These are phyloP conservation scores for Pithecia hirsuta DNA, from an alignment of 2,797 vertebrate species.

Conservation along the genomic window DNA sequence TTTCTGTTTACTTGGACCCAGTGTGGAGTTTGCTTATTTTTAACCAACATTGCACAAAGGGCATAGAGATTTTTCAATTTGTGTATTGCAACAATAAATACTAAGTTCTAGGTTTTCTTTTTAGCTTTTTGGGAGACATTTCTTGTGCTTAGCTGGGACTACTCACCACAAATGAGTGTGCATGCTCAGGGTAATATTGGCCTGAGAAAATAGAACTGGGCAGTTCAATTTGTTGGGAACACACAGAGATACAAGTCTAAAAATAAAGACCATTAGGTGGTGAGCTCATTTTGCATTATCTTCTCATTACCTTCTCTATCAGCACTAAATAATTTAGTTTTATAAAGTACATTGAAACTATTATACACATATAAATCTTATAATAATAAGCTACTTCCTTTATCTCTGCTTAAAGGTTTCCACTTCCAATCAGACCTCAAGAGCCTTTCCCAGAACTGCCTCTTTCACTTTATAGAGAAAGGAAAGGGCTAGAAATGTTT, in stretches of 20 bases:
- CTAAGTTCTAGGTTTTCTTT: background rate
- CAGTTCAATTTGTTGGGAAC: fast-evolving
- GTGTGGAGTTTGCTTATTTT: background rate
- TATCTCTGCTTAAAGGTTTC: background rate
- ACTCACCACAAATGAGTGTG: background rate
- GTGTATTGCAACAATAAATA: background rate
- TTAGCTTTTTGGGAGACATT: background rate
- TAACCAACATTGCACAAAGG: background rate
- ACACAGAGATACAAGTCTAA: background rate
- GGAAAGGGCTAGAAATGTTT: background rate
- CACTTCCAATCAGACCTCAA: background rate
- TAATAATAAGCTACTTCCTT: background rate
- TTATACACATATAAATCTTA: background rate
- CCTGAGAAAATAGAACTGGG: background rate
- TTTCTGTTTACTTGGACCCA: background rate
- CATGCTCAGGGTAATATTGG: fast-evolving
- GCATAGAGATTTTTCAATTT: background rate
- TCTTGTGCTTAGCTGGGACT: background rate
- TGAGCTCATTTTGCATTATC: background rate
- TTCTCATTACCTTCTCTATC: slow-evolving; percentile 11
- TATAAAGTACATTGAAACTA: background rate
- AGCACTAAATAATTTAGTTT: background rate
- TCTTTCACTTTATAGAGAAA: background rate
- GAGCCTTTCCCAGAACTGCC: background rate
- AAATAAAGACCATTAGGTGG: background rate